A percentile compares a stretch with the other conserved stretches of the same genome.
These are phyloP conservation scores for Argentina silus DNA, from an alignment of 2,797 vertebrate genomes.

Conservation along the genomic window DNA sequence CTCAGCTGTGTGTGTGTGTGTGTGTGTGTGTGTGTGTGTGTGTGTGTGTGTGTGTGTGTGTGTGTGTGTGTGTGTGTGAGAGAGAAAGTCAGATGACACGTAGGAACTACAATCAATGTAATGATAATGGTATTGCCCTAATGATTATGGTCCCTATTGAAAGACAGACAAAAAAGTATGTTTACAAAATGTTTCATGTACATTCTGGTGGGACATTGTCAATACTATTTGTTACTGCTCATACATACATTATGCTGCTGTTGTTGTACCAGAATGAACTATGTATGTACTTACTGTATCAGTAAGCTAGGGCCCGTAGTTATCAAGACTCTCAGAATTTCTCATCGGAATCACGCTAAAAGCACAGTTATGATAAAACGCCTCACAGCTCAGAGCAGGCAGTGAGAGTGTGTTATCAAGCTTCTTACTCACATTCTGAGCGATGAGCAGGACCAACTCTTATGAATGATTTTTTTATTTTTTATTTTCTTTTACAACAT, in stretches of 20 bases:
- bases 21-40: background rate
- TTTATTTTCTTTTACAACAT: no score
- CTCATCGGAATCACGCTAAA: constrained; percentile 21
- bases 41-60: background rate
- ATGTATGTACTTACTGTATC: no score
- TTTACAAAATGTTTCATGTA: background rate
- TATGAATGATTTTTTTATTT: no score
- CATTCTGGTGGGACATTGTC: background rate
- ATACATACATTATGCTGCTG: background rate
- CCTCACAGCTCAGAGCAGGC: no score
- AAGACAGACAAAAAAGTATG: background rate
- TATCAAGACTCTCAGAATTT: no score
- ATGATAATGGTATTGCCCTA: background rate
- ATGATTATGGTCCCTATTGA: background rate
- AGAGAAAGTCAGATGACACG: background rate
- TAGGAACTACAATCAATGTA: background rate
- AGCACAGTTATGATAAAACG: no score
- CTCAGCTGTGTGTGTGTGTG: background rate
- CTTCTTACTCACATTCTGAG: no score
- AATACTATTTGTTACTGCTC: background rate
- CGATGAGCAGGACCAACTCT: no score
- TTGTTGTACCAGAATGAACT: no score
- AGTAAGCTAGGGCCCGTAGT: no score
- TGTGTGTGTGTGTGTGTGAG: background rate
- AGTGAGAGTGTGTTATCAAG: no score